Percentiles rank a stretch among this genome's conserved stretches.
phyloP scores from a whole-genome alignment of 2,888 invertebrate species.

The Rutpela maculata region DNA sequence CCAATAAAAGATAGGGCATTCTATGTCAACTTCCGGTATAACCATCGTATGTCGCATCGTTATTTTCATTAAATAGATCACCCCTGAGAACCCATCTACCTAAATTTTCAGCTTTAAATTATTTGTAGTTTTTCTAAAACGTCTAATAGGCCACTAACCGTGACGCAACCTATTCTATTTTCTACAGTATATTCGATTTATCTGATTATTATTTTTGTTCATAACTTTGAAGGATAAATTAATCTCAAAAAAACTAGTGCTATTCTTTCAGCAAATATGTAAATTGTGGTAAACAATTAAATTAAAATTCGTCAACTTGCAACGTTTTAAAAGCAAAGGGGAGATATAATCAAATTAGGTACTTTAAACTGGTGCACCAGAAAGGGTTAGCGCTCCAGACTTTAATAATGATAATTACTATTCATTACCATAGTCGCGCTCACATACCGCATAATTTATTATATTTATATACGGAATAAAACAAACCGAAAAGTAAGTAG shows the following conservation, averaged over 20 bases:
- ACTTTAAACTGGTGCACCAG: not conserved
- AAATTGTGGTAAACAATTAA: not conserved
- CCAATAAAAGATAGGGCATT: too few relatives aligned
- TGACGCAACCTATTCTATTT: too few relatives aligned
- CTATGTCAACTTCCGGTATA: too few relatives aligned
- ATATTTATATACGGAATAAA: not conserved
- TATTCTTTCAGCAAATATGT: not conserved
- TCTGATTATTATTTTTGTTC: too few relatives aligned
- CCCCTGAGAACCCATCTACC: too few relatives aligned
- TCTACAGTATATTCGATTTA: too few relatives aligned
- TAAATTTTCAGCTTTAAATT: too few relatives aligned
- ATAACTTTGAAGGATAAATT: not conserved
- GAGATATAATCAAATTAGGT: not conserved
- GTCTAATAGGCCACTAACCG: too few relatives aligned
- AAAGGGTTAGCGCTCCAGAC: not conserved
- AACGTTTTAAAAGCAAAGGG: not conserved
- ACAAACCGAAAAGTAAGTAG: too few relatives aligned
- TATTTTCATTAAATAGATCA: too few relatives aligned
- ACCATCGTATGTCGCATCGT: too few relatives aligned
- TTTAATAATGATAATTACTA: not conserved
- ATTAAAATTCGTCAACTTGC: not conserved
- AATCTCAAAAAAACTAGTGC: not conserved
- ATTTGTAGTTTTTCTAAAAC: too few relatives aligned
- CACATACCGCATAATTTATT: not conserved
- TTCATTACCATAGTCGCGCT: not conserved